Evolutionary conservation across 37 sponge, comb jelly and placozoan species (phyloP).

Genomic region (Diacarnus erythraeanus): DNA sequence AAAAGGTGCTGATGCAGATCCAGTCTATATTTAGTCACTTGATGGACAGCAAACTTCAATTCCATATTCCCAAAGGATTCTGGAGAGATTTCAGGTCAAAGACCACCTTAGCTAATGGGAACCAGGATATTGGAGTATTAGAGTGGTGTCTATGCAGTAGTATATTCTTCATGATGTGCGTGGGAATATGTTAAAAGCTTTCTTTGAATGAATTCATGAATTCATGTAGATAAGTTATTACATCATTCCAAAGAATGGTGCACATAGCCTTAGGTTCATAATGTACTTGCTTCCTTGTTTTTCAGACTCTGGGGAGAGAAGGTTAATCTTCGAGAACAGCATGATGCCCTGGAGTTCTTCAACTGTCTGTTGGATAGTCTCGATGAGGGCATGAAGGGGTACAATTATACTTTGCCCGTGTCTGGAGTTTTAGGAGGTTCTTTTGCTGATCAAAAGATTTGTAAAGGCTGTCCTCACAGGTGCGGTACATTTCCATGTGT

Average conservation of each 20-base stretch:
- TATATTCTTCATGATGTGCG: too few relatives aligned
- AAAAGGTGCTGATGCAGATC: constrained; percentile 77
- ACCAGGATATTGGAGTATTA: too few relatives aligned
- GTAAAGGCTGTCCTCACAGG: constrained; percentile 98
- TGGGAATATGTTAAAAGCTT: too few relatives aligned
- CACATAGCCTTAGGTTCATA: too few relatives aligned
- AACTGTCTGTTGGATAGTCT: constrained; percentile 91
- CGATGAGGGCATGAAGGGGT: constrained; percentile 88
- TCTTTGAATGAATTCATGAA: too few relatives aligned
- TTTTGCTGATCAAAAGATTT: constrained; percentile 99
- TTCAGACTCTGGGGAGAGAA: constrained; percentile 86
- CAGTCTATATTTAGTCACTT: constrained; percentile 94
- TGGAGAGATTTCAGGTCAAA: constrained; percentile 95
- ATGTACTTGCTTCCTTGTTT: background rate
- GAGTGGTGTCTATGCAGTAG: too few relatives aligned
- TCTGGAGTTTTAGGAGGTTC: constrained; percentile 79
- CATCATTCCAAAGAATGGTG: too few relatives aligned
- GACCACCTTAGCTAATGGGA: too few relatives aligned
- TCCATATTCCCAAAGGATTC: constrained; percentile 84
- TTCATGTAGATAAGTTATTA: too few relatives aligned
- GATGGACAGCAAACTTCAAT: constrained; percentile 77
- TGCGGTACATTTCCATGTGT: too few relatives aligned
- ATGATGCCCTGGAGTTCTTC: constrained; percentile 99
- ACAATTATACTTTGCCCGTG: constrained; percentile 24
- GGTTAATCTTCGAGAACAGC: constrained; percentile 95